phyloP scores from a whole-genome alignment of 2,888 invertebrate species.

The Hirtodrosophila histrioides region DNA sequence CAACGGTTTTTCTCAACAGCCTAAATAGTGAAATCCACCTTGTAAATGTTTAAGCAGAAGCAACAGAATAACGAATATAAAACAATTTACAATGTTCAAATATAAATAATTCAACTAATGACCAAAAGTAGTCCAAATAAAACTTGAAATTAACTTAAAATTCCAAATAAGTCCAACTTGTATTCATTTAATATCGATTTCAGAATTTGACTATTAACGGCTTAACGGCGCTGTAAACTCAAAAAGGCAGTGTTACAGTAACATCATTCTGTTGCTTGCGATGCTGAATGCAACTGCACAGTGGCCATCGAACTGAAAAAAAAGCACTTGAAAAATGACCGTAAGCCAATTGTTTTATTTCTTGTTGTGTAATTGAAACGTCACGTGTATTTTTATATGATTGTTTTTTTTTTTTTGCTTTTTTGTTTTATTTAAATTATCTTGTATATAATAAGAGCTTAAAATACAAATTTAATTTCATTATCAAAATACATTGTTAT shows the following conservation, averaged over 20 bases:
- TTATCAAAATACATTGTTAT: conserved; percentile 79
- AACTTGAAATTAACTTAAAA: conserved; percentile 13
- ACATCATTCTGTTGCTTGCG: too few relatives aligned
- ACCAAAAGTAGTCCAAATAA: conserved; percentile 49
- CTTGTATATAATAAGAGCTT: conserved; percentile 72
- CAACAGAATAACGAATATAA: conserved; percentile 16
- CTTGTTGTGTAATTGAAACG: neutral
- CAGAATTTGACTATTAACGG: neutral
- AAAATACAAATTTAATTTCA: conserved; percentile 77
- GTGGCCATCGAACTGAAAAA: neutral
- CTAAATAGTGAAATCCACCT: conserved; percentile 23
- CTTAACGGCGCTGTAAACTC: neutral
- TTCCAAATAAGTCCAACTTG: neutral
- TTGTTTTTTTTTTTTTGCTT: conserved; percentile 24
- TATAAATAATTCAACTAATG: conserved; percentile 37
- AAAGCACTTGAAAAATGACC: neutral
- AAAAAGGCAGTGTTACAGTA: neutral
- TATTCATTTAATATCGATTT: neutral
- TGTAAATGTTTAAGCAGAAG: conserved; percentile 42
- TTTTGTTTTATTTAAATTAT: conserved; percentile 69
- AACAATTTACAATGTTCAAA: conserved; percentile 44
- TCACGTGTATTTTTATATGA: conserved; percentile 4
- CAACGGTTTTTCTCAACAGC: conserved; percentile 46
- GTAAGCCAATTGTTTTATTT: too few relatives aligned
- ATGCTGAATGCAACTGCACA: neutral